Conservation (phyloP, 2,888 invertebrate species). For the Ischnura elegans region DNA sequence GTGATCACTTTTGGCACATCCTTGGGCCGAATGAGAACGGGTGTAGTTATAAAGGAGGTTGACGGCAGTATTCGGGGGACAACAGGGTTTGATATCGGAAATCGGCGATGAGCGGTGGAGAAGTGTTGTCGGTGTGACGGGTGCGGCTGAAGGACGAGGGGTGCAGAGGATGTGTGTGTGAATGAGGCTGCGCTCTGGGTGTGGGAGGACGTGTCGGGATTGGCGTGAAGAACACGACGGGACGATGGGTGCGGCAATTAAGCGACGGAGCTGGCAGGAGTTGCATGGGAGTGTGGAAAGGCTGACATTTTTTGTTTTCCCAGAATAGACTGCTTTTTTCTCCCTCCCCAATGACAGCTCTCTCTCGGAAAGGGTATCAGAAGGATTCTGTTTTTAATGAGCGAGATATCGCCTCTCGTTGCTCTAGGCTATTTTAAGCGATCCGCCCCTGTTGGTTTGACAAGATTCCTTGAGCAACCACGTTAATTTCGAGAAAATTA, state of each 20-base stretch:
- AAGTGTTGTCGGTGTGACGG: not conserved
- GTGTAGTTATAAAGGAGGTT: too few species aligned
- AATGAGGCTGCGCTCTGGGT: not conserved
- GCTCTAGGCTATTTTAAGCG: too few species aligned
- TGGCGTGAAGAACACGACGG: not conserved
- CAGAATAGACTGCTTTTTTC: not conserved
- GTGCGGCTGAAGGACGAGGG: not conserved
- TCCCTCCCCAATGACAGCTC: not conserved
- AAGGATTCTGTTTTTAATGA: not conserved
- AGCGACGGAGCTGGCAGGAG: not conserved
- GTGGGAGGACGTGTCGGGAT: not conserved
- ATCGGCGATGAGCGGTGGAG: constrained; percentile 19
- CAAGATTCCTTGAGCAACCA: too few species aligned
- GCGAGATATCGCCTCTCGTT: not conserved
- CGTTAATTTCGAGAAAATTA: too few species aligned
- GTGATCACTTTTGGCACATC: too few species aligned
- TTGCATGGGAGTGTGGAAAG: not conserved
- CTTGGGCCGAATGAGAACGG: too few species aligned
- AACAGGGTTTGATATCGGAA: not conserved
- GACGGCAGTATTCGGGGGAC: not conserved
- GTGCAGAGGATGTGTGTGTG: not conserved
- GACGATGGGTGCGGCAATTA: not conserved
- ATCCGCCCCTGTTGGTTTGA: too few species aligned
- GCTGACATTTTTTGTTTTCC: not conserved
- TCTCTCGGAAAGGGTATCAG: not conserved